Conservation (phyloP, 2,888 invertebrate genomes). For the Neoitamus cyanurus region DNA sequence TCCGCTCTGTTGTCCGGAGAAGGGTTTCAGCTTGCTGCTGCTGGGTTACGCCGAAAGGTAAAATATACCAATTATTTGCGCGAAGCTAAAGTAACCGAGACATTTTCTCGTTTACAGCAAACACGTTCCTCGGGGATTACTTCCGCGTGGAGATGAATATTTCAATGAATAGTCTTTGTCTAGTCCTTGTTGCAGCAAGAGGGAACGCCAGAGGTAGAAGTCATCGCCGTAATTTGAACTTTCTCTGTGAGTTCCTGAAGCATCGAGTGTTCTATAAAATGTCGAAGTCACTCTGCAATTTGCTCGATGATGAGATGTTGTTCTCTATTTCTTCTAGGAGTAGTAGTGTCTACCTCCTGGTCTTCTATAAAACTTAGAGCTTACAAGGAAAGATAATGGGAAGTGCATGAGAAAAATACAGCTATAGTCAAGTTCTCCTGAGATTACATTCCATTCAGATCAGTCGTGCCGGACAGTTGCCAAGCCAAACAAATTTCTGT, state of each 20-base stretch:
- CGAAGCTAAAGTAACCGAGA: neutral
- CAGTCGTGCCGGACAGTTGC: neutral
- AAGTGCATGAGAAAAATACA: neutral
- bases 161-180: neutral
- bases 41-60: neutral
- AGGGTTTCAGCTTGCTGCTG: neutral
- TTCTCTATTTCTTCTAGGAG: neutral
- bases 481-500: neutral
- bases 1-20: neutral
- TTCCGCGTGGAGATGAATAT: neutral
- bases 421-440: neutral
- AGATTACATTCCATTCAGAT: neutral
- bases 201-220: neutral
- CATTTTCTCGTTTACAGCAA: neutral
- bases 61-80: neutral
- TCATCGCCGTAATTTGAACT: neutral
- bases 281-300: neutral
- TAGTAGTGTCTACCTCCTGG: neutral
- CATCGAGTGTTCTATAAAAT: neutral
- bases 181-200: neutral
- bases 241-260: neutral
- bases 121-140: neutral
- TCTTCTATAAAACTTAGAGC: neutral
- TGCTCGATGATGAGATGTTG: neutral
- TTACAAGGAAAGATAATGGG: neutral